phyloP scores from a whole-genome alignment of 37 sponge, comb jelly and placozoan species.

The Bolinopsis microptera region DNA sequence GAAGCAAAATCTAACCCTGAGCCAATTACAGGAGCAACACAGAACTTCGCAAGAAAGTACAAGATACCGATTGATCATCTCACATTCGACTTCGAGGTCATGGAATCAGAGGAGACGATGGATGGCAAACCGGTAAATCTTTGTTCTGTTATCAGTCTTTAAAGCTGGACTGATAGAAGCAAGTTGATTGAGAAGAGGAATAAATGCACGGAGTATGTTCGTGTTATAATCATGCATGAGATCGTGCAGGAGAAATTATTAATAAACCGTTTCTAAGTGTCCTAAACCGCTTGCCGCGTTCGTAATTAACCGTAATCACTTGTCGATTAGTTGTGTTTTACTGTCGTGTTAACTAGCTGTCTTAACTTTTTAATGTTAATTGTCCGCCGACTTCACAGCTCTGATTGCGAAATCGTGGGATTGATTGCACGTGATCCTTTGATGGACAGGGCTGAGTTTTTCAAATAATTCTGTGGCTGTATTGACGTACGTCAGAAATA shows the following conservation, averaged over 20 bases:
- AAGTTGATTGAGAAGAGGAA: background rate
- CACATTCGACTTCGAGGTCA: slow-evolving; percentile 86
- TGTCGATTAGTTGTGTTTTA: background rate
- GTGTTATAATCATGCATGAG: background rate
- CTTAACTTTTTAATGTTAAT: background rate
- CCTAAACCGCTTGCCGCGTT: background rate
- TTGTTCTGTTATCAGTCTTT: background rate
- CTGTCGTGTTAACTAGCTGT: background rate
- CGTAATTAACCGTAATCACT: background rate
- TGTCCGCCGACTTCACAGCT: background rate
- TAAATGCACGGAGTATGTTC: background rate
- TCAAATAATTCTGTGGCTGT: background rate
- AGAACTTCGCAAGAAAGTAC: slow-evolving; percentile 97
- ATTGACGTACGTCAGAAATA: background rate
- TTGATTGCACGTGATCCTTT: background rate
- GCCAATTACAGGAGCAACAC: slow-evolving; percentile 76
- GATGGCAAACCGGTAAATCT: slow-evolving; percentile 24
- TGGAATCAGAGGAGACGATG: slow-evolving; percentile 72
- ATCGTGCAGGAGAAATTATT: background rate
- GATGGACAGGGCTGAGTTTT: background rate
- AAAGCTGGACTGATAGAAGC: background rate
- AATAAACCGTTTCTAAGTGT: background rate
- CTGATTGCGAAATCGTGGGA: background rate
- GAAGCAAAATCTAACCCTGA: no score
- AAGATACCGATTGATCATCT: slow-evolving; percentile 93